Base-by-base conservation (phyloP, 2,888 invertebrate genomes). In the Tuta absoluta region DNA sequence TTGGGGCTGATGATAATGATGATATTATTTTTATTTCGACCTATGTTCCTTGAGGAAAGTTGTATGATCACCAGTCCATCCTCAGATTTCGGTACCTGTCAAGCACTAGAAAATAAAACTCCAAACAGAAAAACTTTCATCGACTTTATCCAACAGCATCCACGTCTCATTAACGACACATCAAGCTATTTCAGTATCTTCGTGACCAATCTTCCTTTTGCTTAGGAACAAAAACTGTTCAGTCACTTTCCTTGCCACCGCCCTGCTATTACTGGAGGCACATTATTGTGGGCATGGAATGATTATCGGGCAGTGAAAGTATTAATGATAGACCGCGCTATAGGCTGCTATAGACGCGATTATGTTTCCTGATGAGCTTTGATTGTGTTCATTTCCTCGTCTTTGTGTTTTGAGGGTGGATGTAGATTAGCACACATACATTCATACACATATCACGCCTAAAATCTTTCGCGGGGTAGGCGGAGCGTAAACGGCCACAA, bases 131-230 rank as follows among this genome's bases (percentile, higher is more conserved):
- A n/a, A n/a, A 8, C 0, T 5, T 19, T 17, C 49, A 7, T 21
- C 4, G n/a, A 10, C 7, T 49, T 49, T 10, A n/a, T 19, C 17
- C n/a, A n/a, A 19, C 21, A 49, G 21, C 49, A 21, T 19, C 28
- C 28, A 28, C 28, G 5, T 49, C 8, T 21, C 21, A 21, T 17
- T 49, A 49, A 8, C 17, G 19, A 49, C 17, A 17, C 17, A 17
- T 17, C n/a, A n/a, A n/a, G n/a, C n/a, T 21, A 49, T 49, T 19
- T 49, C n/a, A 17, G 5, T 19, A 17, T 51, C 21, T 56, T 28
- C 56, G 56, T 56, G 56, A 33, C 17, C n/a, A 24, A 56, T 56
- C 56, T 56, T 56, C 28, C 56, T 56, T 56, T 56, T 56, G 4
- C 28, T 56, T 33, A 5, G 11, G 1, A 56, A 56, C 56, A 56